Conservation (phyloP, 2,113 vertebrate species). For the Rhabdornis inornatus region DNA sequence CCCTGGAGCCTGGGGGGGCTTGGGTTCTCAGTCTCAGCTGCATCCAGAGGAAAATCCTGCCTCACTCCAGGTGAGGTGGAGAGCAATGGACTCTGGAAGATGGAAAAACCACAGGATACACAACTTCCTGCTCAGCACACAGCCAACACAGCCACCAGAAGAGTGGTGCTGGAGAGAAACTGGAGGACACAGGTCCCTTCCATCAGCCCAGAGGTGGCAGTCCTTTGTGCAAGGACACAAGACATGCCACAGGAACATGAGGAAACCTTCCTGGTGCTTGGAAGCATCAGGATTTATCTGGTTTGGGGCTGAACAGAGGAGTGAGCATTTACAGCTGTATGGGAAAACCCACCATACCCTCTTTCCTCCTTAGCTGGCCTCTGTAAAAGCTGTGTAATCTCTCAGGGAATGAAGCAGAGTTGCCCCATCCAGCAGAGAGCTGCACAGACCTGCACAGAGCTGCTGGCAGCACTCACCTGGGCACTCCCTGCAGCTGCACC, state of each 20-base stretch:
- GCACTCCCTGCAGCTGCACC: conserved; percentile 32
- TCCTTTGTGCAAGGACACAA: neutral
- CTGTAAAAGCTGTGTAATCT: neutral
- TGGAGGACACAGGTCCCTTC: neutral
- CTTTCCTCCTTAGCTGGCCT: neutral
- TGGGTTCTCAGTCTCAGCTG: neutral
- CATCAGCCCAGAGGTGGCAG: neutral
- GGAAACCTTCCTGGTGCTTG: neutral
- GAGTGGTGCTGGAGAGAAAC: accelerated
- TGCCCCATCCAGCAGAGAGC: neutral
- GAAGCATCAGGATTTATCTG: neutral
- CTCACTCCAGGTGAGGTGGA: neutral
- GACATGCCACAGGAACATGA: too few relatives aligned
- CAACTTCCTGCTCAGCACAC: neutral
- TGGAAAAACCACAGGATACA: neutral
- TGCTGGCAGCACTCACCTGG: neutral
- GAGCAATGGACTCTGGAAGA: neutral
- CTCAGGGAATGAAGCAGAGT: neutral
- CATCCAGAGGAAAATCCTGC: neutral
- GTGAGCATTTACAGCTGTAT: neutral
- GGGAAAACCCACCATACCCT: neutral
- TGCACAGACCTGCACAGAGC: conserved; percentile 15
- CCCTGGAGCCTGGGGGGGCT: neutral
- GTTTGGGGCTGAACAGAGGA: neutral
- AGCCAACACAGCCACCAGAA: neutral